A percentile compares a stretch with the other conserved stretches of the same genome.
phyloP scores from a whole-genome alignment of 2,797 vertebrate genomes.

The Yasuhikotakia modesta region DNA sequence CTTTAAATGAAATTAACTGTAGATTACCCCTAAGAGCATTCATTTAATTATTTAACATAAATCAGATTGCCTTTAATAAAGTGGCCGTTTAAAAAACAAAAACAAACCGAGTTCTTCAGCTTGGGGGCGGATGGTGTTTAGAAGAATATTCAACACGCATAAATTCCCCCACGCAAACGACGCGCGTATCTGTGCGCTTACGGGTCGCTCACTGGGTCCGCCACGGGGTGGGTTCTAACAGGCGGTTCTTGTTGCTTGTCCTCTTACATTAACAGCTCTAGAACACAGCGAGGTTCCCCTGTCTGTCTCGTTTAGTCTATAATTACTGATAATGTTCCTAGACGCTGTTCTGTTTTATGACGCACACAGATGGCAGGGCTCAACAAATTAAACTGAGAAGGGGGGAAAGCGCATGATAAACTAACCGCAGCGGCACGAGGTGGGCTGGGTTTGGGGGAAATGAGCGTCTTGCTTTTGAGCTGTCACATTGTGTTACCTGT shows the following conservation, averaged over 20 bases:
- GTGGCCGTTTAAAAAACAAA: neutral
- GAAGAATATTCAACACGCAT: neutral
- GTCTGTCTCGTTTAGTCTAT: conserved; percentile 70
- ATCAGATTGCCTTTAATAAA: neutral
- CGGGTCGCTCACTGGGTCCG: conserved; percentile 19
- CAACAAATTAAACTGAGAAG: conserved; percentile 29
- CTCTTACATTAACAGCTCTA: conserved; percentile 52
- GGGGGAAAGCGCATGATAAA: conserved; percentile 25
- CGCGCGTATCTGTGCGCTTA: neutral
- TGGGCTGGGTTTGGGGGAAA: conserved; percentile 31
- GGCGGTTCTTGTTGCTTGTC: conserved; percentile 58
- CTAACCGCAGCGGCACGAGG: conserved; percentile 37
- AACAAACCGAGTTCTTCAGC: neutral
- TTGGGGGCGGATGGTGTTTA: neutral
- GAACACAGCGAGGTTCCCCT: conserved; percentile 66
- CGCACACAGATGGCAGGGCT: conserved; percentile 36
- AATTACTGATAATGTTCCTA: conserved; percentile 70
- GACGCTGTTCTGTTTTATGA: conserved; percentile 62
- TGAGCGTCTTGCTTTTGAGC: conserved; percentile 6
- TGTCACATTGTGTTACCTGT: conserved; percentile 55
- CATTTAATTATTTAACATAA: neutral
- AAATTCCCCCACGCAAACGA: neutral
- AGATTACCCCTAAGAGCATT: neutral
- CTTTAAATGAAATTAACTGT: neutral
- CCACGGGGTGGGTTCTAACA: conserved; percentile 15